phyloP scores from a whole-genome alignment of 2,797 vertebrate species.

The Enteromius paludinosus region DNA sequence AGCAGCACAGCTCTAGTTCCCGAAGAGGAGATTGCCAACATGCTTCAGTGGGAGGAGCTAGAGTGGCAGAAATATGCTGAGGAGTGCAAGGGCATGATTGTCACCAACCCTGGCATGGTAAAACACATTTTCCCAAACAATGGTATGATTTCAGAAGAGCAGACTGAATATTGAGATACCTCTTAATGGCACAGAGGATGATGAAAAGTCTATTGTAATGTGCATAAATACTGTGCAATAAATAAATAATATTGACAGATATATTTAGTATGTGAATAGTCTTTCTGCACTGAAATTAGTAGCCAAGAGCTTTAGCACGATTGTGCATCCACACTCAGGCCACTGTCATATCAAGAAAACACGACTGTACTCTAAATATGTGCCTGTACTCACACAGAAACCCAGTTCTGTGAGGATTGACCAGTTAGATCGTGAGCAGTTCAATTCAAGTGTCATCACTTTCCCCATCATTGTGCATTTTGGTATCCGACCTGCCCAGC shows the following conservation, averaged over 20 bases:
- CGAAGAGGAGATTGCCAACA: slow-evolving; percentile 96
- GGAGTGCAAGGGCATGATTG: slow-evolving; percentile 99
- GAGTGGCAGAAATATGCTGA: slow-evolving; percentile 99
- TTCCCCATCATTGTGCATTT: slow-evolving; percentile 99
- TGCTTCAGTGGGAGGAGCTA: slow-evolving; percentile 98
- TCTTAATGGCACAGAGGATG: neutral
- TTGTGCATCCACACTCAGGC: neutral
- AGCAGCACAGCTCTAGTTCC: slow-evolving; percentile 93
- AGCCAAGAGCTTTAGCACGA: neutral
- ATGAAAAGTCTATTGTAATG: neutral
- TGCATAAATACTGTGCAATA: neutral
- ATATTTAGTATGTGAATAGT: neutral
- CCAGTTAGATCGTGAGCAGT: slow-evolving; percentile 97
- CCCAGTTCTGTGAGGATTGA: slow-evolving; percentile 98
- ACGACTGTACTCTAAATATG: neutral
- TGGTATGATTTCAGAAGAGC: neutral
- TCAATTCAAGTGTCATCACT: slow-evolving; percentile 98
- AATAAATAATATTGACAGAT: neutral
- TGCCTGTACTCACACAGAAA: slow-evolving; percentile 78
- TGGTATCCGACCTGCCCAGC: slow-evolving; percentile 96
- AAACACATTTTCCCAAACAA: slow-evolving; percentile 2
- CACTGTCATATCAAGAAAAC: neutral
- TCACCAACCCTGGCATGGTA: slow-evolving; percentile 97
- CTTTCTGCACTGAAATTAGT: neutral
- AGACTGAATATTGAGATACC: neutral